Percentiles rank a stretch among this genome's conserved stretches.
phyloP scores from a whole-genome alignment of 2,113 vertebrate species.

The Arvicanthis niloticus region DNA sequence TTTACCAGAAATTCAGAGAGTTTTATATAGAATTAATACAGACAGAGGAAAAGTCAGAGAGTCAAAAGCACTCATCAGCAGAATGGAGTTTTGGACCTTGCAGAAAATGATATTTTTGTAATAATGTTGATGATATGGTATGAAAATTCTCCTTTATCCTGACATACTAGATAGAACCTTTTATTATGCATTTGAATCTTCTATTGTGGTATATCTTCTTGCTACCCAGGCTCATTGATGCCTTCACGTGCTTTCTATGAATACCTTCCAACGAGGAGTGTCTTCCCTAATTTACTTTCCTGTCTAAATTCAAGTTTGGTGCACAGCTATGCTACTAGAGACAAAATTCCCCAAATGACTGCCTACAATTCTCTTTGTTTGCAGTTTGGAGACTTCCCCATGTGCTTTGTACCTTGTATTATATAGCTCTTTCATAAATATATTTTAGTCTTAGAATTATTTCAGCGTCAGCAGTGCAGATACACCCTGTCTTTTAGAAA shows the following conservation, averaged over 20 bases:
- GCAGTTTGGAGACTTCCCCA: accelerated
- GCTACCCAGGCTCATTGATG: neutral
- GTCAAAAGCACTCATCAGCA: neutral
- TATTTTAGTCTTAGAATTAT: neutral
- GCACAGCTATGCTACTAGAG: neutral
- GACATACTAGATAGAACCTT: accelerated
- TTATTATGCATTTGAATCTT: accelerated
- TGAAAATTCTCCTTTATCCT: neutral
- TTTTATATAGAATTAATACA: neutral
- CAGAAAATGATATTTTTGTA: neutral
- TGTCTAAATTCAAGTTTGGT: neutral
- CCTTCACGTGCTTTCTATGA: neutral
- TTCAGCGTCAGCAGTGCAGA: neutral
- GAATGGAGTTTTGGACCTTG: neutral
- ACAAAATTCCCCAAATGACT: neutral
- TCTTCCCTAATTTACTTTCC: neutral
- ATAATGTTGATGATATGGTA: neutral
- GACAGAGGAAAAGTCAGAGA: neutral
- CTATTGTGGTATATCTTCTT: neutral
- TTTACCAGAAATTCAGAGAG: neutral
- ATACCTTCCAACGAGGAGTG: accelerated
- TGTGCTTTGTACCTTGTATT: neutral
- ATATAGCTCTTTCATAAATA: neutral
- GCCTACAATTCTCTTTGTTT: neutral
- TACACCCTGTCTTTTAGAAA: accelerated